phyloP scores from a whole-genome alignment of 1,140 invertebrate genomes.

The Zaprionus inermis region DNA sequence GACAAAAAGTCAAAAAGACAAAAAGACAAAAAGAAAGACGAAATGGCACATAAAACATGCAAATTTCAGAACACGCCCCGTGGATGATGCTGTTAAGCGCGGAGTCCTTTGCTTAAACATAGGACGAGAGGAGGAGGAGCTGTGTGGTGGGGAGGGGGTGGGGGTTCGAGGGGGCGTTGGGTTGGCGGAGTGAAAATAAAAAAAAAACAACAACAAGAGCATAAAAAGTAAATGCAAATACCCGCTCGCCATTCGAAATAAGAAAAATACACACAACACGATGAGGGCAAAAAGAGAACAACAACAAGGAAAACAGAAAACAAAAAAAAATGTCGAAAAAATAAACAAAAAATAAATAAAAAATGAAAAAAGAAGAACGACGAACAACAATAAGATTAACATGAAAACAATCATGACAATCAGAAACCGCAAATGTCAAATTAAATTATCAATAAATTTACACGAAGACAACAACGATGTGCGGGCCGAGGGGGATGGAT shows the following conservation, averaged over 20 bases:
- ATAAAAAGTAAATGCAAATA: constrained; percentile 80
- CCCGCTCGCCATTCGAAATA: constrained; percentile 52
- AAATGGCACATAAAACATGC: constrained; percentile 54
- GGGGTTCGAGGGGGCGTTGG: no score
- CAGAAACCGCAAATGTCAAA: constrained; percentile 83
- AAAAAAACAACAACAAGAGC: constrained; percentile 48
- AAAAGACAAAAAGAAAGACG: constrained; percentile 11
- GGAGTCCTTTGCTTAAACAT: constrained; percentile 17
- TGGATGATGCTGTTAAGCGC: constrained; percentile 62
- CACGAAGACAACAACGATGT: constrained; percentile 30
- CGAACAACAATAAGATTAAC: constrained; percentile 75
- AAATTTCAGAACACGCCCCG: constrained; percentile 66
- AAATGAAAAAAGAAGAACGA: constrained; percentile 26
- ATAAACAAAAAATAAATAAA: constrained; percentile 43
- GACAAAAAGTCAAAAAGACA: constrained; percentile 20
- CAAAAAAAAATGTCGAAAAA: constrained; percentile 24
- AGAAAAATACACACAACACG: constrained; percentile 52
- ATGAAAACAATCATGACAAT: constrained; percentile 83
- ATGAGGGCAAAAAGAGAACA: constrained; percentile 19
- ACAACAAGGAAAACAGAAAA: constrained; percentile 38
- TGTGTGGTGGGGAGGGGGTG: no score
- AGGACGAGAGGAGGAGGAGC: no score
- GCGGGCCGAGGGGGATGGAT: constrained; percentile 20
- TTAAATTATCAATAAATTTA: constrained; percentile 83
- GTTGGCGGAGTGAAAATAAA: not conserved